Evolutionary conservation across 2,113 vertebrate genomes (phyloP).

Genomic region (Ictalurus furcatus): DNA sequence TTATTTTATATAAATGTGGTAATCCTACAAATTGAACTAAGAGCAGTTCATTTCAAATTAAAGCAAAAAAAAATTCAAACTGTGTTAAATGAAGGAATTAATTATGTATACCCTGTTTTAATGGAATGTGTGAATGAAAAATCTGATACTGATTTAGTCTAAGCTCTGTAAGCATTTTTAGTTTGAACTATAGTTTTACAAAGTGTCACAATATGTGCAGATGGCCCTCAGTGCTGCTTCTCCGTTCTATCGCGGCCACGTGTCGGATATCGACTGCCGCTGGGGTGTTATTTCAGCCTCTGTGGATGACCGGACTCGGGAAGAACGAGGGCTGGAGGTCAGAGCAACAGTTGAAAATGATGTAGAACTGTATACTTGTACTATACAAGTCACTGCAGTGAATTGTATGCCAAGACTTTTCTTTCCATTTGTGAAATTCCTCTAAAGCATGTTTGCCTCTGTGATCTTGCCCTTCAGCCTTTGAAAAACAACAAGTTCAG

Average conservation of each 20-base stretch:
- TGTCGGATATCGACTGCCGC: slow-evolving; percentile 96
- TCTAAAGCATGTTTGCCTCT: neutral
- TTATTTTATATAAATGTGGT: neutral
- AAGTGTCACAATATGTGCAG: slow-evolving; percentile 68
- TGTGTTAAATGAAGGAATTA: neutral
- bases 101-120: neutral
- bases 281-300: slow-evolving; percentile 98
- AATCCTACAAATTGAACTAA: neutral
- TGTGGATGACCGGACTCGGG: slow-evolving; percentile 91
- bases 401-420: neutral
- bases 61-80: neutral
- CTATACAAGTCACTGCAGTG: neutral
- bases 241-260: slow-evolving; percentile 93
- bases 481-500: slow-evolving; percentile 91
- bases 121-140: neutral
- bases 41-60: neutral
- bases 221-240: slow-evolving; percentile 97
- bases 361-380: neutral
- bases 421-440: neutral
- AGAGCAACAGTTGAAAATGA: neutral
- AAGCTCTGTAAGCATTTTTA: neutral
- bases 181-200: neutral
- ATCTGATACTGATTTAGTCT: neutral
- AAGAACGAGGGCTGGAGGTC: slow-evolving; percentile 93
- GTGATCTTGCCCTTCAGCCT: slow-evolving; percentile 72